Base-by-base conservation (phyloP, 2,888 invertebrate species). In the Tribolium freemani region DNA sequence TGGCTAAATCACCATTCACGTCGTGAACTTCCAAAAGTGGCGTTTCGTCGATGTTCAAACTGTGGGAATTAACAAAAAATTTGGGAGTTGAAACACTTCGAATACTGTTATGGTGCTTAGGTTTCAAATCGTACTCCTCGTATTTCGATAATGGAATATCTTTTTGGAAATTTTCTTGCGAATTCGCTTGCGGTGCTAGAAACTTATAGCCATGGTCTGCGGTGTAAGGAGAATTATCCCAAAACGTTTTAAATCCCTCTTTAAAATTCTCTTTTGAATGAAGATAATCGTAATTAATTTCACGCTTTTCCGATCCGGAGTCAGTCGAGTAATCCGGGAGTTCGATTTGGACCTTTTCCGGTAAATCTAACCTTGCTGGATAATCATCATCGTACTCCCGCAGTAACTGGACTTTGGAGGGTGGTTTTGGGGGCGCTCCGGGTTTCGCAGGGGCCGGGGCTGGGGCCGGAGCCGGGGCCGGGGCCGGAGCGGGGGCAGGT, bases 141-240 rank as follows among this genome's bases (percentile, higher is more conserved):
- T 80, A 76, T 45, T 76, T 79, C 0, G 79, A 74, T 20, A 72
- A 51, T 10, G 63, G 57, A 20, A 68, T 30, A 30, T 53, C 54
- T 11, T 64, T 31, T 38, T 67, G 48, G 44, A 71, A 74, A 56
- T 63, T 68, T 26, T 31, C 56, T 11, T 75, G 75, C 11, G 48
- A n/a, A 48, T 67, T 53, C 1, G 71, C 48, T 71, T 67, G 57
- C 38, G 79, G 80, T 5, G 79, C 78, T 11, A 83, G 71, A 63
- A 78, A 83, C 69, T 82, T 83, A 74, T 83, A 83, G n/a, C 84
- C 83, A 64, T 79, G 72, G 10, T 79, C 77, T 2, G 76, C 75
- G 4, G 79, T 77, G 68, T 72, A 82, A 1, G 81, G 80, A 0
- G 80, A 73, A 10, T 72, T 71, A 45, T 81, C 75, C 81, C 81